phyloP scores from a whole-genome alignment of 1,140 invertebrate genomes.

The Drosophila dunni region DNA sequence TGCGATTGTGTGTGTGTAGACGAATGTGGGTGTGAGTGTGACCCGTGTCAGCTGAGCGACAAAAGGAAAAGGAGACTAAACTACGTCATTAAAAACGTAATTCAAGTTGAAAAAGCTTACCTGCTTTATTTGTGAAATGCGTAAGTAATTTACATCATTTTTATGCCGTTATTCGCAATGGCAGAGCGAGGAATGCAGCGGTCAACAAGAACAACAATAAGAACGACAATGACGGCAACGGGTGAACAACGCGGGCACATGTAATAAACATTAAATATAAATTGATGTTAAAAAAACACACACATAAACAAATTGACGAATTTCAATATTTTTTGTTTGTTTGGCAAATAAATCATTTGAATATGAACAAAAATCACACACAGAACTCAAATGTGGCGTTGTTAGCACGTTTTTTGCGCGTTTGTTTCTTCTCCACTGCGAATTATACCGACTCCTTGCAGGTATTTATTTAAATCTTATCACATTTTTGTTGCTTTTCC shows the following conservation, averaged over 20 bases:
- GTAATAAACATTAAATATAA: conserved; percentile 45
- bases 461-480: conserved; percentile 30
- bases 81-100: conserved; percentile 27
- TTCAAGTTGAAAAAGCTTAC: conserved; percentile 34
- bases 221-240: not conserved
- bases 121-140: conserved; percentile 32
- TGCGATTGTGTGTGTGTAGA: conserved; percentile 10
- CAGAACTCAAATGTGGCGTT: conserved; percentile 1
- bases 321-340: conserved; percentile 5
- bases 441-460: conserved; percentile 3
- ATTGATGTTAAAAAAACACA: conserved; percentile 21
- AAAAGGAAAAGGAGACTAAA: not conserved
- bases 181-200: not conserved
- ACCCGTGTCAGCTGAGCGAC: conserved; percentile 49
- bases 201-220: not conserved
- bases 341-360: conserved; percentile 14
- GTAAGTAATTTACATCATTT: conserved; percentile 20
- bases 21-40: conserved; percentile 21
- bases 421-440: not conserved
- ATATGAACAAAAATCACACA: conserved; percentile 13
- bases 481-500: conserved; percentile 27
- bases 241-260: conserved; percentile 28
- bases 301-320: conserved; percentile 15
- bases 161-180: conserved; percentile 38
- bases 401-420: conserved; percentile 16